These are phyloP conservation scores for Brachyistius frenatus DNA, from an alignment of 2,113 vertebrate species.

Conservation along the genomic window DNA sequence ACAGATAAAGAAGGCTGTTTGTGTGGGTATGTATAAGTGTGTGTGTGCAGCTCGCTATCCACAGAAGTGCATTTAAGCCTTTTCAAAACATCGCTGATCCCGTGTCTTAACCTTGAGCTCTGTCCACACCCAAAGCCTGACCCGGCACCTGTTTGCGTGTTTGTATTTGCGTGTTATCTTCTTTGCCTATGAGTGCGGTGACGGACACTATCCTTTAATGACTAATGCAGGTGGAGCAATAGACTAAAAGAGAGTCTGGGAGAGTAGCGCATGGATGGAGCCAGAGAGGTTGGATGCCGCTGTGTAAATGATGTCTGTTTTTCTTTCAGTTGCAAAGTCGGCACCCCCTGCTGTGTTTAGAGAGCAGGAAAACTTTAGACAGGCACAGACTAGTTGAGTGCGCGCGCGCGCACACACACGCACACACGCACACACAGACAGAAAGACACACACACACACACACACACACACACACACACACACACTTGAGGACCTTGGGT, in stretches of 20 bases:
- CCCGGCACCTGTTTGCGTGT: conserved; percentile 53
- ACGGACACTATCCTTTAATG: conserved; percentile 81
- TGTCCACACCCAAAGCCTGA: conserved; percentile 67
- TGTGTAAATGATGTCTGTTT: conserved; percentile 76
- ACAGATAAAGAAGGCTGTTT: background rate
- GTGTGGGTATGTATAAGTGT: background rate
- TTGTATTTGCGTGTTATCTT: conserved; percentile 35
- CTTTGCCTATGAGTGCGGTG: conserved; percentile 36
- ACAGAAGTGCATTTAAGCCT: conserved; percentile 67
- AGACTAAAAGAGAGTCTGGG: conserved; percentile 39
- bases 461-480: conserved; percentile 44
- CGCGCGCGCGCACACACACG: conserved; percentile 25
- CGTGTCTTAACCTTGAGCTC: conserved; percentile 71
- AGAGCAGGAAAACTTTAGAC: conserved; percentile 73
- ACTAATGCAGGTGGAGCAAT: conserved; percentile 86
- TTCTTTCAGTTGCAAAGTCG: conserved; percentile 70
- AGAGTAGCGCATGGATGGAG: conserved; percentile 57
- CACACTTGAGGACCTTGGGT: conserved; percentile 77
- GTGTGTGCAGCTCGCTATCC: conserved; percentile 41
- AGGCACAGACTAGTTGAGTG: conserved; percentile 62
- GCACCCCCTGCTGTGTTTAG: conserved; percentile 65
- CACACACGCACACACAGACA: conserved; percentile 60
- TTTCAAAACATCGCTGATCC: conserved; percentile 74
- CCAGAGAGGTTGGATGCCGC: conserved; percentile 66
- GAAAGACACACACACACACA: conserved; percentile 23